Base-by-base conservation (phyloP, 2,113 vertebrate species). In the Gobius niger region DNA sequence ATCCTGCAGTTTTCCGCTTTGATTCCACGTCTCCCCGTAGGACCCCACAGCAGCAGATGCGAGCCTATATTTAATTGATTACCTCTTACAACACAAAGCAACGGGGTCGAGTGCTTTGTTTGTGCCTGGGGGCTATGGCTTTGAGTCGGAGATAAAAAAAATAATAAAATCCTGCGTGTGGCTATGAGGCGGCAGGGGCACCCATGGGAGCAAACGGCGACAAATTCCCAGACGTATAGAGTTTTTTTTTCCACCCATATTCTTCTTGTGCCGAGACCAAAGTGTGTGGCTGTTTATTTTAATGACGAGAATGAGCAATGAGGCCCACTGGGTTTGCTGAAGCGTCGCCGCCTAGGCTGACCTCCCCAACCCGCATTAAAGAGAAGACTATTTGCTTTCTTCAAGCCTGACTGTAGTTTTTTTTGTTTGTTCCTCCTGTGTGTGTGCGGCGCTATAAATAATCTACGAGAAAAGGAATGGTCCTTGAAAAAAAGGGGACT, bases 11-110 rank as follows among this genome's bases (percentile, higher is more conserved):
- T 10, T 50, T n/a, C 6, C 51, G 11, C 7, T 24, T 47, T 62
- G 40, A 71, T 66, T 68, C 44, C 24, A 12, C n/a, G 46, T 56
- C 71, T 75, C 53, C 18, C 7, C 3, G 59, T 47, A 73, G 41
- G 47, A 52, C 18, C 34, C 47, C 18, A 34, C 24, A 34, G 24
- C 24, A 24, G 73, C 59, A 47, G 53, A 74, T 73, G 74, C 73
- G 42, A 75, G 81, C 54, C 73, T 46, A 46, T 78, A 77, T 81
- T 75, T 78, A 80, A 84, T 78, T 77, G 82, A 83, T 82, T 75
- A 68, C 50, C 73, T 66, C 50, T 40, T 52, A 63, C 65, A 56
- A 75, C 65, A 82, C 42, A 11, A 59, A 68, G 63, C 66, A 13
- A 0, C 6, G 18, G 11, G 74, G 69, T 70, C 59, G 59, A 68